Evolutionary conservation across 2,113 vertebrate genomes (phyloP), one percentile per base, ranked within the genome.

Genomic region (Hoplias malabaricus): DNA sequence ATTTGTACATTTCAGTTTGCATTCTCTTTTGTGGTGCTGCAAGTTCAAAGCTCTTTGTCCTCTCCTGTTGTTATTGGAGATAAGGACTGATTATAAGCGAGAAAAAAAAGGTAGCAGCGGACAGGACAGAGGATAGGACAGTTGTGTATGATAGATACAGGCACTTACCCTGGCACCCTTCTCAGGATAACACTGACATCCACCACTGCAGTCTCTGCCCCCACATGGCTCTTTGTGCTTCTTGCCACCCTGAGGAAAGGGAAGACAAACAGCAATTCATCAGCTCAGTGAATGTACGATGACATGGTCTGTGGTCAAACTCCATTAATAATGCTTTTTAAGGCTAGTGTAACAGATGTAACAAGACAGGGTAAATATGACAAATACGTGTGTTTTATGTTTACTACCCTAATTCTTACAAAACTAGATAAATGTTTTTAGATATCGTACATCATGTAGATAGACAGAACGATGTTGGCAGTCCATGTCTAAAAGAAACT

Each of bases 161-260:
- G 56, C n/a, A 81, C 97, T 96, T 90, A 99, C 98, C 74, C 98
- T 94, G 16, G 90, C 93, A 77, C 98, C 98, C 89, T 99, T 99
- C 89, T 99, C 98, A 5, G 97, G 98, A 85, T 93, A 96, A 87
- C 98, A 99, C 82, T 96, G 87, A 80, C 97, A 99, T 16, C 95
- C 95, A 12, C 94, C 94, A 6, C 95, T 98, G 89, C 98, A 99
- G 92, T 99, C 97, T 93, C 98, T 93, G 69, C 98, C 98, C 82
- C 94, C 96, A 73, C 97, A 99, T 1, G 95, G 94, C 77, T 91
- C 95, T 0, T 89, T 91, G 42, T 90, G 87, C 82, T 93, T 96
- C 91, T 99, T 99, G 73, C 93, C 95, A 21, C 96, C 96, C 98
- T 99, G 90, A 50, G 34, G 86, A 81, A 89, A 80, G 68, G 79